Evolutionary conservation across 2,797 vertebrate genomes (phyloP), one percentile per base, ranked within the genome.

Genomic region (Girardinus metallicus): DNA sequence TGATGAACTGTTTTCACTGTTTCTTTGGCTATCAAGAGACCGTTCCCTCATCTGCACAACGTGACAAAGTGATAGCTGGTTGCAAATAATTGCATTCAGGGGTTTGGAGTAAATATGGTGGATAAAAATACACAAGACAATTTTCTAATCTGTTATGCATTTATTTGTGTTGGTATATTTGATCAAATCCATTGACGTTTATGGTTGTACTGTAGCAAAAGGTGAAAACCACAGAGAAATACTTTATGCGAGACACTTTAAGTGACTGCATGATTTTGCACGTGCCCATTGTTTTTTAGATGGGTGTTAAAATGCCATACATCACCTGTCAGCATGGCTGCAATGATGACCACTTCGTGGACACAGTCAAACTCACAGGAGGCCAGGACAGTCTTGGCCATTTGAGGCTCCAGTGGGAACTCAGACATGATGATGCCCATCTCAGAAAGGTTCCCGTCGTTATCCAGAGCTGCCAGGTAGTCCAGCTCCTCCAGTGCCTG

Each of bases 351-450:
- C 95, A 99, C 96, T 84, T 99, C 97, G 7, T 96, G 96, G 41
- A 97, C 96, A 0, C 97, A 98, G 90, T 97, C 97, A 47, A 97
- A 99, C 94, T 98, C 97, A 77, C 97, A 99, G 0, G 97, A 96
- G 10, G 97, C 97, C 49, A 99, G 91, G 86, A 99, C 93, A 6
- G 96, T 94, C 87, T 97, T 98, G 21, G 96, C 96, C 93, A 98
- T 95, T 46, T 97, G 97, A 0, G 97, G 97, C 73, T 98, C 97
- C 80, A 98, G 77, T 11, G 97, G 96, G 80, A 99, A 96, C 93
- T 98, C 97, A 0, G 97, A 99, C 97, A 98, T 98, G 84, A 98
- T 97, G 93, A 99, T 97, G 80, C 97, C 97, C 80, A 98, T 97
- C 91, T 98, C 97, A 0, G 97, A 98, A 75, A 99, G 96, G 85